Evolutionary conservation across 2,113 vertebrate genomes (phyloP), one percentile per base, ranked within the genome.

Genomic region (Eublepharis macularius): DNA sequence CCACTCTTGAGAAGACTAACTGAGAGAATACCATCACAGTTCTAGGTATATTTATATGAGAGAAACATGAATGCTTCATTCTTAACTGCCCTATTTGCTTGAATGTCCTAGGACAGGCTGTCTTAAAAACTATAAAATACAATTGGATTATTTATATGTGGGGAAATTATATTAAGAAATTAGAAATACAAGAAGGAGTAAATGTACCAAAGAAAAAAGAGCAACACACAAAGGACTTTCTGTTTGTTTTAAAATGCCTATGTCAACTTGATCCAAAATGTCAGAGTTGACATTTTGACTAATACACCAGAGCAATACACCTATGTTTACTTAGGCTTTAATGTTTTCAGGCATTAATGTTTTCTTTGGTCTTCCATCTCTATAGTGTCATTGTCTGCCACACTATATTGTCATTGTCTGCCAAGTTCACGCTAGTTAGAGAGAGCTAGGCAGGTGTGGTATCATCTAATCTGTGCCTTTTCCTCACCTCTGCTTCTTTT

Each of bases 251-350:
- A 70, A 78, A 45, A 73, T n/a, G 12, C 66, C 29, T 29, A 66
- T 83, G 75, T 65, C 81, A 83, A 39, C 19, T 41, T 73, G 68
- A 77, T 80, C 49, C 34, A 72, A 51, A 70, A 86, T 63, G 14
- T 86, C 57, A 45, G 8, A 72, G 11, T 5, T 74, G 54, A 60
- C n/a, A 51, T 39, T 34, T 34, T 80, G 51, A 39, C 54, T 74
- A 65, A 14, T 13, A 26, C n/a, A 47, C 51, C 49, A 79, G 26
- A 69, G 14, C 39, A 70, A 70, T 17, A 32, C 43, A 21, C 14
- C 10, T 73, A 29, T 49, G 6, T 10, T 70, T 57, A 11, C 65
- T 69, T 68, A 29, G 32, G 3, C 69, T 70, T 84, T 77, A 11
- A 39, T 77, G 21, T 76, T n/a, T 63, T 60, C 36, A 41, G 39